These are phyloP conservation scores for Gambusia yucatana DNA, from an alignment of 2,797 vertebrate species.

Conservation along the genomic window DNA sequence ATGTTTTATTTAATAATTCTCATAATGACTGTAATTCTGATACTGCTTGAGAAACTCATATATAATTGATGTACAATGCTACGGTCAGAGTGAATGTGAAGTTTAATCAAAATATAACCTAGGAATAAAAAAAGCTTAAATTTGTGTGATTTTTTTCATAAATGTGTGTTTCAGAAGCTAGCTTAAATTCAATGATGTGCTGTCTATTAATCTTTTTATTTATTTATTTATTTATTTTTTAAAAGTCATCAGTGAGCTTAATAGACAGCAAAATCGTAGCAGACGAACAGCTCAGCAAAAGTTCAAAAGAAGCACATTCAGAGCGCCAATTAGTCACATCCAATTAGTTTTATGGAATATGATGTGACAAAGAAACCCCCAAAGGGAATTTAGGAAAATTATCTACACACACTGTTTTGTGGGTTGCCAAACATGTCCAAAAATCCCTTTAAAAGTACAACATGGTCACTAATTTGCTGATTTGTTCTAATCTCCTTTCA, in stretches of 20 bases:
- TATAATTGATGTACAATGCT: slow-evolving; percentile 45
- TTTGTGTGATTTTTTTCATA: slow-evolving; percentile 55
- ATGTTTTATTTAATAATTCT: neutral
- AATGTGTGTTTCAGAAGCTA: neutral
- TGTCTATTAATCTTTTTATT: neutral
- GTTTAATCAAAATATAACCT: slow-evolving; percentile 46
- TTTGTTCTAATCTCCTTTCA: neutral
- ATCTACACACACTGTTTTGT: neutral
- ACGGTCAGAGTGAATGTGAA: slow-evolving; percentile 19
- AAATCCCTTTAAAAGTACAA: neutral
- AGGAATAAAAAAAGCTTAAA: slow-evolving; percentile 37
- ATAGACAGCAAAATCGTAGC: neutral
- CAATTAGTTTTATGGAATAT: neutral
- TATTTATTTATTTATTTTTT: no score
- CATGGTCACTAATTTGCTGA: neutral
- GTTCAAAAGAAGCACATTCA: neutral
- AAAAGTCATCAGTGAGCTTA: neutral
- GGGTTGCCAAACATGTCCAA: neutral
- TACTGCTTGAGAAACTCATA: slow-evolving; percentile 48
- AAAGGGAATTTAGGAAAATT: neutral
- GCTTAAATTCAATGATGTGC: neutral
- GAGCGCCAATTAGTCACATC: neutral
- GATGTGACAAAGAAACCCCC: neutral
- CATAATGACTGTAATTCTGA: slow-evolving; percentile 4
- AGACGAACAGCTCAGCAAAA: neutral